phyloP scores from a whole-genome alignment of 2,888 invertebrate genomes.

The Ectemnius continuus region DNA sequence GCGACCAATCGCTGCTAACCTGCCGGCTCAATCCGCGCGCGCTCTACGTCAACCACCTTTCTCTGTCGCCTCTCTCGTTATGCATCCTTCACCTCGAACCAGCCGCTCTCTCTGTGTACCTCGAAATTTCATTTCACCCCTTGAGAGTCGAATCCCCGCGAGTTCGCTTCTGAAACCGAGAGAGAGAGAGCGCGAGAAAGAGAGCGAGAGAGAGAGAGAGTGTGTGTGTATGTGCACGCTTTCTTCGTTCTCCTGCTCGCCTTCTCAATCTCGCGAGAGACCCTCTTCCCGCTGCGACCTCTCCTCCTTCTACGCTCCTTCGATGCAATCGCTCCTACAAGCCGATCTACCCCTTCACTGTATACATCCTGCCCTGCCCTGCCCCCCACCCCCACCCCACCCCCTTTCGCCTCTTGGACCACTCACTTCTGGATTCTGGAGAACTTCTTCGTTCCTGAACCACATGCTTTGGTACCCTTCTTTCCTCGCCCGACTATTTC shows the following conservation, averaged over 20 bases:
- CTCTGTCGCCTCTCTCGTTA: conserved; percentile 21
- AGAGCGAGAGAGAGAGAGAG: conserved; percentile 23
- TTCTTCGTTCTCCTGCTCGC: conserved; percentile 48
- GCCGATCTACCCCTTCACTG: conserved; percentile 10
- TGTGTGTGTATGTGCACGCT: conserved; percentile 10
- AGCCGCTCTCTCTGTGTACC: conserved; percentile 8
- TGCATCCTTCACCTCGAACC: background rate
- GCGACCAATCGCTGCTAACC: conserved; percentile 58
- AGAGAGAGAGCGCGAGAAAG: too few species aligned
- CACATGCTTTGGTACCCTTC: background rate
- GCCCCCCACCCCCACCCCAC: background rate
- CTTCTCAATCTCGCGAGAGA: conserved; percentile 8
- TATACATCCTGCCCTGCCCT: conserved; percentile 1
- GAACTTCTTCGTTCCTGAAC: background rate
- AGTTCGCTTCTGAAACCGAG: background rate
- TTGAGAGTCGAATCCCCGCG: conserved; percentile 23
- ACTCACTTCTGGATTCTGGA: conserved; percentile 4
- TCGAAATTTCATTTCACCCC: conserved; percentile 37
- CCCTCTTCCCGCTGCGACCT: conserved; percentile 39
- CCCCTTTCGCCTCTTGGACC: background rate
- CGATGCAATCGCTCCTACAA: conserved; percentile 13
- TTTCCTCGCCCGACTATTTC: conserved; percentile 1
- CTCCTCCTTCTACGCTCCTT: background rate
- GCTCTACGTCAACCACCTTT: conserved; percentile 11
- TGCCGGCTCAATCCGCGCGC: conserved; percentile 29